Percentiles rank a stretch among this genome's conserved stretches.
These are phyloP conservation scores for Hermaeophaga mercurialis DNA, from an alignment of 2,888 invertebrate species.

Conservation along the genomic window DNA sequence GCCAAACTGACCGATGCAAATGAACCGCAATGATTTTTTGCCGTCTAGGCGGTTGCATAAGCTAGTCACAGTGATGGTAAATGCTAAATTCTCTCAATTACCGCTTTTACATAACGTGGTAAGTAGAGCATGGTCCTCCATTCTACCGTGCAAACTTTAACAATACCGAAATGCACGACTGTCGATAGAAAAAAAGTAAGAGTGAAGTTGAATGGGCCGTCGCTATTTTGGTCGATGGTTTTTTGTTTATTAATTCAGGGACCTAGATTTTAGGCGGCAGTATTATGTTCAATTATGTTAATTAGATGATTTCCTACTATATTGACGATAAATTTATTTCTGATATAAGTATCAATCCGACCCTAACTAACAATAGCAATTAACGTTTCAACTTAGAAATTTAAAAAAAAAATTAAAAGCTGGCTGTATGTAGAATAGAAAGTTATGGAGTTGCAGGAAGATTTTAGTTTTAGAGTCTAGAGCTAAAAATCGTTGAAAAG, in stretches of 20 bases:
- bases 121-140: constrained; percentile 56
- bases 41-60: constrained; percentile 32
- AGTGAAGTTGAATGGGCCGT: constrained; percentile 22
- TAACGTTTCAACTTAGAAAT: no score
- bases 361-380: no score
- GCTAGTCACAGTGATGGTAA: constrained; percentile 51
- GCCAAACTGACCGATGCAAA: constrained; percentile 35
- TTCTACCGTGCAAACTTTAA: constrained; percentile 49
- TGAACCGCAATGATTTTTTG: constrained; percentile 33
- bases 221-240: constrained; percentile 15
- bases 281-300: background rate
- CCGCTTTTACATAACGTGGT: constrained; percentile 54
- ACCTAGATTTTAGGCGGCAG: constrained; percentile 15
- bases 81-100: constrained; percentile 57
- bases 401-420: no score
- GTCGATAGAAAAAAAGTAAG: constrained; percentile 25
- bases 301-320: background rate
- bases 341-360: no score
- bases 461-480: no score
- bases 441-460: no score
- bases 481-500: no score
- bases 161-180: constrained; percentile 38
- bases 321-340: no score
- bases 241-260: constrained; percentile 15
- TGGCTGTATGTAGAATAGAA: no score